Evolutionary conservation across 2,113 vertebrate genomes (phyloP), one percentile per base, ranked within the genome.

Genomic region (Trematocara nigrifrons): DNA sequence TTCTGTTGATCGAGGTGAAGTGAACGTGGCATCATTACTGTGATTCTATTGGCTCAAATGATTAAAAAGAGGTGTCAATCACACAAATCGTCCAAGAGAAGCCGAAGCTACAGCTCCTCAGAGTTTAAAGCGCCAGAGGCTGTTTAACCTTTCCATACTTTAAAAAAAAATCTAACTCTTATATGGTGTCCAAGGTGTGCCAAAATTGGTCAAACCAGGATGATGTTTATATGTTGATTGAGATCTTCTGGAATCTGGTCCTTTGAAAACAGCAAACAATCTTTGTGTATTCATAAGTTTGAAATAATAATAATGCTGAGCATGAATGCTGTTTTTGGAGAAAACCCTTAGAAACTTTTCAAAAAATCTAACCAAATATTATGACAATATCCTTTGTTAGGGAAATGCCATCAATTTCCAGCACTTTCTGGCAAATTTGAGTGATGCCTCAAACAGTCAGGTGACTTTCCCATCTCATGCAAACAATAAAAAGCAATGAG

Each of bases 1-100:
- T 56, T 29, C 12, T 15, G 52, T 53, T 0, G n/a, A 11, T 53
- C 1, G 0, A 53, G 52, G n/a, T 53, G 52, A 53, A 0, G 52
- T 53, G 52, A 53, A 53, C 2, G 10, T 22, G 54, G 22, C 54
- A 56, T 56, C 54, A 29, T 56, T 8, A 29, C 54, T 15, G 11
- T 18, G 15, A 33, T 35, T 61, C 57, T 35, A 61, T 61, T 61
- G 29, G 15, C 57, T 61, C 5, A 35, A 61, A 35, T 35, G 3
- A 61, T 61, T 61, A 61, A 61, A 61, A 61, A 10, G 0, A 61
- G 9, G 1, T 61, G 57, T 35, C 9, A 61, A n/a, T 61, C 16
- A 61, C 2, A 35, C 57, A n/a, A 61, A 10, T 61, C 31, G 16
- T 1, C 57, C 57, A 35, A n/a, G 10, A 35, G 16, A 2, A n/a